Percentiles rank a stretch among this genome's conserved stretches.
Conservation (phyloP, 2,113 vertebrate genomes). For the Regulus satrapa region DNA sequence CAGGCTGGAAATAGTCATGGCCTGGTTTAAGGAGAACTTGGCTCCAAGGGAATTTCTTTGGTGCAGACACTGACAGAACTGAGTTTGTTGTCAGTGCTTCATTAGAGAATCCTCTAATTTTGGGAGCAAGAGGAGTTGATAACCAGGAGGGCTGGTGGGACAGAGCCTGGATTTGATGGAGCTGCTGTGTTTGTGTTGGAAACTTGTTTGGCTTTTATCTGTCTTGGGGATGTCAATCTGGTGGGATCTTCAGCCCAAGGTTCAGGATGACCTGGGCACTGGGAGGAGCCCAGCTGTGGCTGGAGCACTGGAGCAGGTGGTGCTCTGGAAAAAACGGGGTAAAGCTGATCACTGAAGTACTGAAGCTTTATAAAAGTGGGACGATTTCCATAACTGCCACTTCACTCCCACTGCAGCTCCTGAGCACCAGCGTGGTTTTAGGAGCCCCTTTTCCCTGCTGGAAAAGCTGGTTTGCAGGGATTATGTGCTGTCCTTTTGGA, state of each 20-base stretch:
- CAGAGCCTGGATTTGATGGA: not conserved
- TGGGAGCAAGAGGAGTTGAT: not conserved
- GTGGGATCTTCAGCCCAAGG: too few species aligned
- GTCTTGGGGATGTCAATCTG: not conserved
- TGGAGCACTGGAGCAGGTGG: not conserved
- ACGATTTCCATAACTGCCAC: rapidly evolving
- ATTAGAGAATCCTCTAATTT: not conserved
- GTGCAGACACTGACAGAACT: not conserved
- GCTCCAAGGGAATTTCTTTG: not conserved
- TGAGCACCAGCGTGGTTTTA: not conserved
- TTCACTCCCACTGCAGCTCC: not conserved
- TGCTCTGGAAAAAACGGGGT: not conserved
- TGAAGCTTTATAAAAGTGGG: not conserved
- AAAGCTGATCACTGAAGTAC: not conserved
- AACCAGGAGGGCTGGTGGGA: not conserved
- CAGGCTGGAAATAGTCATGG: not conserved
- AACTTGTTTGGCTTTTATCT: not conserved
- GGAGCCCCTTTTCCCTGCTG: not conserved
- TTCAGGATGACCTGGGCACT: not conserved
- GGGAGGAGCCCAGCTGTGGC: not conserved
- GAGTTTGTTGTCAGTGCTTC: not conserved
- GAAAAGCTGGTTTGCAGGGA: not conserved
- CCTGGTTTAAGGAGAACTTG: not conserved
- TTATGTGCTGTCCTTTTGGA: not conserved
- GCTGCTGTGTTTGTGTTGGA: not conserved